Evolutionary conservation across 2,888 invertebrate species (phyloP).

Genomic region (Abrostola tripartita): DNA sequence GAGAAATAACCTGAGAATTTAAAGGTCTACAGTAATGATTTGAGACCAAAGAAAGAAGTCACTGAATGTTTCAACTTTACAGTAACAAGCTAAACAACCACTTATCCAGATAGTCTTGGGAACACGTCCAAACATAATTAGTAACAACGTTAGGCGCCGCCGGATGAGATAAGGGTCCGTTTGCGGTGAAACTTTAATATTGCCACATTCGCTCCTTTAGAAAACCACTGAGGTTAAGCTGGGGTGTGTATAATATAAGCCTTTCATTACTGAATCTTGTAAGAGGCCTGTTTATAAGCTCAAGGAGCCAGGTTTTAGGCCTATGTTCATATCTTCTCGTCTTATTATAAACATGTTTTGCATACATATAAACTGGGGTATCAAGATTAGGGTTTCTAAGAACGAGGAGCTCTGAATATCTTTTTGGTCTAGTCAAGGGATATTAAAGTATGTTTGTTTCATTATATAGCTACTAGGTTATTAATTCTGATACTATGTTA

Average conservation of each 20-base stretch:
- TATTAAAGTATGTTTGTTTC: conserved; percentile 21
- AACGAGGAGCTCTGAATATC: conserved; percentile 25
- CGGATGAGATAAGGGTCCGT: conserved; percentile 61
- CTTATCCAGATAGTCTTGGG: conserved; percentile 46
- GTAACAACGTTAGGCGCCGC: conserved; percentile 57
- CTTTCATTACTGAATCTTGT: conserved; percentile 44
- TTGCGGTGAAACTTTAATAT: conserved; percentile 66
- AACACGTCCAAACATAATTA: conserved; percentile 60
- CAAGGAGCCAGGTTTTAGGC: conserved; percentile 24
- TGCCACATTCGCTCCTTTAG: conserved; percentile 59
- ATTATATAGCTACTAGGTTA: too few relatives aligned
- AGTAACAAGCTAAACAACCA: conserved; percentile 45
- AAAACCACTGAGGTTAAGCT: conserved; percentile 48
- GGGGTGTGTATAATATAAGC: conserved; percentile 41
- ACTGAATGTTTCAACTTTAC: conserved; percentile 14
- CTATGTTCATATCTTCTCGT: conserved; percentile 6
- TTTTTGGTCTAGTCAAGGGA: conserved; percentile 6
- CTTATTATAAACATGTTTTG: conserved; percentile 18
- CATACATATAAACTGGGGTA: conserved; percentile 19
- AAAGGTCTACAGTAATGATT: too few relatives aligned
- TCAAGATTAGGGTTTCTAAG: conserved; percentile 15
- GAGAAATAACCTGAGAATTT: too few relatives aligned
- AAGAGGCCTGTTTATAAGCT: conserved; percentile 25
- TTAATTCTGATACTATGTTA: too few relatives aligned
- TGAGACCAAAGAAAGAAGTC: neutral